phyloP scores from a whole-genome alignment of 2,888 invertebrate species.

The Eupithecia vulgata region DNA sequence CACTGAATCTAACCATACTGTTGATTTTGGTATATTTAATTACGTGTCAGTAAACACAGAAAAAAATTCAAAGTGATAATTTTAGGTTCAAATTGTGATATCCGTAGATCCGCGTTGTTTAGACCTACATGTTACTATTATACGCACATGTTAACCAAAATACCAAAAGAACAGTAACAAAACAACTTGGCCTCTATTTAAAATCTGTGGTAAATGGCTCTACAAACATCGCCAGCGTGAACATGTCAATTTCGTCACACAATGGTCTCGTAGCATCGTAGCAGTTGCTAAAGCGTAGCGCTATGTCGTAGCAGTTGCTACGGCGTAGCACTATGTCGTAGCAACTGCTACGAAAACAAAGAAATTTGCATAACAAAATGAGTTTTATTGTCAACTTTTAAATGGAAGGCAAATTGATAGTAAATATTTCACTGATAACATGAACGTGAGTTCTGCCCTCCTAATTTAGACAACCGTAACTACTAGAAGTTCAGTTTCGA shows the following conservation, averaged over 20 bases:
- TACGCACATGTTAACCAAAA: not conserved
- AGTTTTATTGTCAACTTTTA: not conserved
- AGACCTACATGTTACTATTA: too few species aligned
- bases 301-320: conserved; percentile 33
- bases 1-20: not conserved
- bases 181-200: not conserved
- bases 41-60: not conserved
- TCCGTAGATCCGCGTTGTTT: not conserved
- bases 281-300: conserved; percentile 31
- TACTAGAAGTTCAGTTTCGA: too few species aligned
- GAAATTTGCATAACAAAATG: not conserved
- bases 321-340: conserved; percentile 30
- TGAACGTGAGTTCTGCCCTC: too few species aligned
- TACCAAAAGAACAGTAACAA: not conserved
- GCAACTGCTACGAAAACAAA: conserved; percentile 14
- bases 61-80: too few species aligned
- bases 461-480: too few species aligned
- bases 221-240: conserved; percentile 8
- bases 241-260: conserved; percentile 8
- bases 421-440: not conserved
- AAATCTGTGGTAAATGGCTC: not conserved
- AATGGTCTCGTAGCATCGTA: conserved; percentile 22
- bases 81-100: not conserved
- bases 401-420: not conserved
- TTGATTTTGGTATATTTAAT: not conserved